phyloP scores from a whole-genome alignment of 2,797 vertebrate species.

The Rhinogobio ventralis region DNA sequence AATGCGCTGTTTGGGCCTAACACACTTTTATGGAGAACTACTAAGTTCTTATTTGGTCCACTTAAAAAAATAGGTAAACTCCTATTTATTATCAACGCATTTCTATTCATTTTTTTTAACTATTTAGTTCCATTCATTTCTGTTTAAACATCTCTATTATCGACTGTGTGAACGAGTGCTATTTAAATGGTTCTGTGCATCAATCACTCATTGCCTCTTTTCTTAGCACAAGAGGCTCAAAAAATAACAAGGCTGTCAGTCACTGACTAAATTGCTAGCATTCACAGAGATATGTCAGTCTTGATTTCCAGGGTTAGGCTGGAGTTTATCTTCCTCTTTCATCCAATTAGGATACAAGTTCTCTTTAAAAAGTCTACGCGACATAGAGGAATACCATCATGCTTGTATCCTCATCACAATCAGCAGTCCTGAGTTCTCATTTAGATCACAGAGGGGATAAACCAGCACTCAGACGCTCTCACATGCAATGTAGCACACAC shows the following conservation, averaged over 20 bases:
- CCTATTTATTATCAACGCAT: neutral
- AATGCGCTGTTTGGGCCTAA: neutral
- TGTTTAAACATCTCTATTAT: slow-evolving; percentile 57
- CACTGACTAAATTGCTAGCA: slow-evolving; percentile 72
- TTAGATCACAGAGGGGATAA: slow-evolving; percentile 82
- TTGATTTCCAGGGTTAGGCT: slow-evolving; percentile 69
- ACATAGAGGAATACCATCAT: slow-evolving; percentile 63
- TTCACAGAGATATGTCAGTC: slow-evolving; percentile 69
- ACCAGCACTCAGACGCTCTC: slow-evolving; percentile 72
- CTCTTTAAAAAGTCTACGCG: slow-evolving; percentile 71
- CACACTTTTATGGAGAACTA: neutral
- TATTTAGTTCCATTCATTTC: slow-evolving; percentile 1
- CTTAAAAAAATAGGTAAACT: neutral
- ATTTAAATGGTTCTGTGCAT: slow-evolving; percentile 51
- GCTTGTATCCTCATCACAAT: slow-evolving; percentile 69
- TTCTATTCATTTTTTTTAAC: neutral
- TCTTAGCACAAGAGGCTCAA: slow-evolving; percentile 60
- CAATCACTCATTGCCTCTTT: slow-evolving; percentile 42
- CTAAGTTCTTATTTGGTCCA: neutral
- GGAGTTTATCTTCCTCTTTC: slow-evolving; percentile 72
- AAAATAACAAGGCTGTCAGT: slow-evolving; percentile 71
- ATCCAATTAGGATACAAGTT: slow-evolving; percentile 80
- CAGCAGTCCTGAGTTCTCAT: slow-evolving; percentile 85
- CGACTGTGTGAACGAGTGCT: slow-evolving; percentile 57
- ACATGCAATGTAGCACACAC: slow-evolving; percentile 67